Base-by-base conservation (phyloP, 1,140 invertebrate species). In the Aphaenogaster ashmeadi region DNA sequence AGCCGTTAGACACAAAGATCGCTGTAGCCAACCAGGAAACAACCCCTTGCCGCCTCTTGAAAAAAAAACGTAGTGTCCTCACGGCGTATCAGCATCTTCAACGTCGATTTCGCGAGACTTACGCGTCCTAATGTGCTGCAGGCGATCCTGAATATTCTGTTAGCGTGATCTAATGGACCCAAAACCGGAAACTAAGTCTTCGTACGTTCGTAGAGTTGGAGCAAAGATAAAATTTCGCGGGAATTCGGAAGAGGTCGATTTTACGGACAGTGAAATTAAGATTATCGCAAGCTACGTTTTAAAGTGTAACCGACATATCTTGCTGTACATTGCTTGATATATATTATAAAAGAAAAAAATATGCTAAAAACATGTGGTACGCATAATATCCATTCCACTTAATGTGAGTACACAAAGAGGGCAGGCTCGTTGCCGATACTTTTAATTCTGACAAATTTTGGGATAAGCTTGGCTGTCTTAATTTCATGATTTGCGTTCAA, bases 21-120 rank as follows among this genome's bases (percentile, higher is more conserved):
- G 93, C 95, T 5, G 94, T 94, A 60, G 91, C 95, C 58, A 87
- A 88, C 2, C 93, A 94, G 77, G 93, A 95, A 84, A 91, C 94
- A 50, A 84, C 56, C 2, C 92, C 94, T 4, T 93, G 94, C 41
- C 93, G 94, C 44, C 88, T 94, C 6, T 94, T 95, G 78, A 96
- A 96, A 89, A 96, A 96, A 77, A 96, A 96, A 86, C 93, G 93
- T 80, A 96, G 97, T 50, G 96, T 97, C 18, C 95, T 97, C 58
- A 97, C 96, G 88, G 97, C 97, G 4, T 97, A 97, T 86, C 97
- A 97, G 89, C 96, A 97, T 91, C 95, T 97, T 86, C 97, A 97
- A 92, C 97, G 97, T 92, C 95, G 97, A 74, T 97, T 97, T 94
- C 95, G 96, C 87, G 96, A 97, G 93, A 97, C 97, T 74, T 97